A percentile compares a stretch with the other conserved stretches of the same genome.
These are phyloP conservation scores for Creontiades dilutus DNA, from an alignment of 2,888 invertebrate species.

Conservation along the genomic window DNA sequence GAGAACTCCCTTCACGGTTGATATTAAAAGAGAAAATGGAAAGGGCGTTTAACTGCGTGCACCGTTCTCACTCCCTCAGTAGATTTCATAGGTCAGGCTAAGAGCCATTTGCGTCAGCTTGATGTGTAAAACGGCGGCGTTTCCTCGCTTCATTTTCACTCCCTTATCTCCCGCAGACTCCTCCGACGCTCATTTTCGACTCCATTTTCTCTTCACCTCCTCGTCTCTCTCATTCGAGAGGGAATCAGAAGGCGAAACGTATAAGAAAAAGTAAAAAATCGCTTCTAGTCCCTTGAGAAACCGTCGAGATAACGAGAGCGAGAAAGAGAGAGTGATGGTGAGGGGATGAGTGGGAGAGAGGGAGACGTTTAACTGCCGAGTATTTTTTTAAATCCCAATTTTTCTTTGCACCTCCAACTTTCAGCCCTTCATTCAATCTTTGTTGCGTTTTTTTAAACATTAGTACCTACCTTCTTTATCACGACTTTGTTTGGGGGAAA, in stretches of 20 bases:
- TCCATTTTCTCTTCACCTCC: conserved; percentile 63
- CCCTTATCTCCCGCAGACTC: conserved; percentile 59
- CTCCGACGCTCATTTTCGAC: conserved; percentile 64
- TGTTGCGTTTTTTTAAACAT: neutral
- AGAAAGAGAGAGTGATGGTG: no score
- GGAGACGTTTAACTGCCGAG: conserved; percentile 59
- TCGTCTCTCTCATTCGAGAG: neutral
- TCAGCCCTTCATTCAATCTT: neutral
- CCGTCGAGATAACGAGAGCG: conserved; percentile 62
- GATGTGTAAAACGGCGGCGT: conserved; percentile 64
- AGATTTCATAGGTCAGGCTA: conserved; percentile 66
- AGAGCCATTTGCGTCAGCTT: conserved; percentile 66
- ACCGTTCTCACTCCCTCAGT: conserved; percentile 16
- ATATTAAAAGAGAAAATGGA: neutral
- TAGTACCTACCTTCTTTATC: no score
- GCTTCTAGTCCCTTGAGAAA: conserved; percentile 58
- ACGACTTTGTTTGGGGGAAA: no score
- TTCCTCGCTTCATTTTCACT: conserved; percentile 49
- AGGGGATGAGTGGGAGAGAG: no score
- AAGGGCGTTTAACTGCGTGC: neutral
- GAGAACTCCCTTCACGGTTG: neutral
- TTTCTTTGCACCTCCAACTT: neutral
- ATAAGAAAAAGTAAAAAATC: conserved; percentile 47
- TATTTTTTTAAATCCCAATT: conserved; percentile 45
- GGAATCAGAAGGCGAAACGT: conserved; percentile 20